Percentiles rank a stretch among this genome's conserved stretches.
These are phyloP conservation scores for Pelvicachromis taeniatus DNA, from an alignment of 2,113 vertebrate species.

Conservation along the genomic window DNA sequence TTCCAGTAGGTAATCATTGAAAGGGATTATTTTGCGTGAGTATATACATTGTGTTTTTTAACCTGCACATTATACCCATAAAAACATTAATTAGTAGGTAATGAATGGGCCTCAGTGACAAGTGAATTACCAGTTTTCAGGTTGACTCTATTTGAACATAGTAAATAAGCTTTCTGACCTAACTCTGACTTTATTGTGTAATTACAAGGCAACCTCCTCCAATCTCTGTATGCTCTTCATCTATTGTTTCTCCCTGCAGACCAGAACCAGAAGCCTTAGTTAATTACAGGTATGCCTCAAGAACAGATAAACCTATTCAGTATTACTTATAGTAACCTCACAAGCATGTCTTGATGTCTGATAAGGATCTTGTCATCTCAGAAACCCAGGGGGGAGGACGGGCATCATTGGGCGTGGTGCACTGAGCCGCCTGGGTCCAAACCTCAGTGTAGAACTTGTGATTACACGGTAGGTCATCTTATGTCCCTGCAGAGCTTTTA, in stretches of 20 bases:
- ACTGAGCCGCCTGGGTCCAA: constrained; percentile 82
- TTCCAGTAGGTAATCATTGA: background rate
- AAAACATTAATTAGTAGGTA: background rate
- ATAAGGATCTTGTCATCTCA: constrained; percentile 42
- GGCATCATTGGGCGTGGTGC: constrained; percentile 82
- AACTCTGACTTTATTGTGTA: background rate
- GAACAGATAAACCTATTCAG: background rate
- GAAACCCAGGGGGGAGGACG: constrained; percentile 90
- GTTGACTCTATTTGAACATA: background rate
- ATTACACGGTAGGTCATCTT: constrained; percentile 79
- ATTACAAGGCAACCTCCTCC: background rate
- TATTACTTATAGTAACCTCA: background rate
- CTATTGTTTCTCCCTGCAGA: constrained; percentile 30
- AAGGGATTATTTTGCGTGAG: background rate
- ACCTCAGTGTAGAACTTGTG: constrained; percentile 78
- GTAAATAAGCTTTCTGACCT: background rate
- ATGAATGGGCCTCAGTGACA: background rate
- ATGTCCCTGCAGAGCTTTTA: background rate
- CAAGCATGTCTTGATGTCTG: background rate
- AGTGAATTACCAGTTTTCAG: background rate
- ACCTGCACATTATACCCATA: background rate
- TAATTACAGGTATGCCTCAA: constrained; percentile 59
- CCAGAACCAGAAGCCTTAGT: constrained; percentile 30
- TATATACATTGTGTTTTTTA: background rate
- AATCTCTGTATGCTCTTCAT: background rate